These are phyloP conservation scores for Acipenser transmontanus DNA, from an alignment of 2,797 vertebrate genomes.

Conservation along the genomic window DNA sequence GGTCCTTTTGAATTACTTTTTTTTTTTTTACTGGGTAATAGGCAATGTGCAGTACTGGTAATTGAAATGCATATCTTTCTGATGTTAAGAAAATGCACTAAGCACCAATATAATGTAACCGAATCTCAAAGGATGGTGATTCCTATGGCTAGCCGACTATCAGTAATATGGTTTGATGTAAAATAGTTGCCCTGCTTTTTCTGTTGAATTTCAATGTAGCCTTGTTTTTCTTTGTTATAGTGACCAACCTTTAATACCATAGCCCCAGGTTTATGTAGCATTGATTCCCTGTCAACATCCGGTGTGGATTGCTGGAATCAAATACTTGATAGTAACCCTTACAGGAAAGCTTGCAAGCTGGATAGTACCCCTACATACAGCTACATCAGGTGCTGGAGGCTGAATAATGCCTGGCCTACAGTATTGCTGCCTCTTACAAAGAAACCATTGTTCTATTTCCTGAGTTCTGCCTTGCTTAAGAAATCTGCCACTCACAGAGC, in stretches of 20 bases:
- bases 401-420: constrained; percentile 2
- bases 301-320: constrained; percentile 12
- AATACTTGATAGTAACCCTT: constrained; percentile 14
- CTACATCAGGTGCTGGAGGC: constrained; percentile 13
- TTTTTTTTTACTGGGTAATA: not conserved
- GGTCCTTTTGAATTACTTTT: not conserved
- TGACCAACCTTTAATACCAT: not conserved
- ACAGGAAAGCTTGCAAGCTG: not conserved
- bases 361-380: constrained; percentile 17
- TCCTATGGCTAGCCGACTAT: not conserved
- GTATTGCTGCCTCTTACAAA: not conserved
- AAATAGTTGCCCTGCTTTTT: not conserved
- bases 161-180: constrained; percentile 2
- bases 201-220: too few species aligned
- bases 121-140: too few species aligned
- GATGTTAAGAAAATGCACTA: not conserved
- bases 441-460: constrained; percentile 17
- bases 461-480: constrained; percentile 20
- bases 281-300: constrained; percentile 5
- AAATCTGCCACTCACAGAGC: not conserved
- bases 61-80: constrained; percentile 5
- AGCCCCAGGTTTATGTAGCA: constrained; percentile 2
- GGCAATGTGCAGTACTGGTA: not conserved
- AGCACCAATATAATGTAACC: not conserved
- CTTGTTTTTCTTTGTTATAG: not conserved